These are phyloP conservation scores for Dryomyza anilis DNA, from an alignment of 2,888 invertebrate genomes.

Conservation along the genomic window DNA sequence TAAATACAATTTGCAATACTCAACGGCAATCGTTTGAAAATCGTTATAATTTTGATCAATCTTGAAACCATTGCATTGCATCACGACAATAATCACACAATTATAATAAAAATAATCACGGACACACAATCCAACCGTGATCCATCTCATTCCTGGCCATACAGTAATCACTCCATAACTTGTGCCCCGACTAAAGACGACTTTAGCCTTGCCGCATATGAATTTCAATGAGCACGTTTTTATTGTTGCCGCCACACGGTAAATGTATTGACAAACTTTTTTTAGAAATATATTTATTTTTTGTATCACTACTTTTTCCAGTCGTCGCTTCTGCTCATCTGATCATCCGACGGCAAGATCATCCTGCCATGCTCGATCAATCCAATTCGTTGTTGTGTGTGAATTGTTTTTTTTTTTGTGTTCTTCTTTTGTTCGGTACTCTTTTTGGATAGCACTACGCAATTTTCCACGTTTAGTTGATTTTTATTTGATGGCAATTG, in stretches of 20 bases:
- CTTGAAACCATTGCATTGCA: slow-evolving; percentile 40
- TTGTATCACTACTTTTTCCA: no score
- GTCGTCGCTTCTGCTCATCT: not conserved
- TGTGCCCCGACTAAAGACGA: not conserved
- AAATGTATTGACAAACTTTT: slow-evolving; percentile 27
- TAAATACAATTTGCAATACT: no score
- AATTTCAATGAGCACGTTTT: slow-evolving; percentile 20
- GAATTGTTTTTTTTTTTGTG: slow-evolving; percentile 12
- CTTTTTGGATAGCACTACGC: slow-evolving; percentile 28
- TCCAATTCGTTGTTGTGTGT: not conserved
- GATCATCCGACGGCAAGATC: no score
- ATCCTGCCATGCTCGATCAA: no score
- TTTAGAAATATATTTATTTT: no score
- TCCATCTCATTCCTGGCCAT: slow-evolving; percentile 8
- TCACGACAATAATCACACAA: slow-evolving; percentile 55
- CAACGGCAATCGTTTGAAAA: not conserved
- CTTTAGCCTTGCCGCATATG: slow-evolving; percentile 6
- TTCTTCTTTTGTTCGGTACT: slow-evolving; percentile 19
- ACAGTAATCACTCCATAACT: slow-evolving; percentile 18
- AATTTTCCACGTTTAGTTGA: slow-evolving; percentile 41
- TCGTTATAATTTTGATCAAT: not conserved
- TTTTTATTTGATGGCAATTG: slow-evolving; percentile 52
- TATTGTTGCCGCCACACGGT: not conserved
- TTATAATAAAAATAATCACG: slow-evolving; percentile 58
- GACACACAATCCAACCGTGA: not conserved